Evolutionary conservation across 2,113 vertebrate genomes (phyloP), one percentile per base, ranked within the genome.

Genomic region (Acrocephalus arundinaceus): DNA sequence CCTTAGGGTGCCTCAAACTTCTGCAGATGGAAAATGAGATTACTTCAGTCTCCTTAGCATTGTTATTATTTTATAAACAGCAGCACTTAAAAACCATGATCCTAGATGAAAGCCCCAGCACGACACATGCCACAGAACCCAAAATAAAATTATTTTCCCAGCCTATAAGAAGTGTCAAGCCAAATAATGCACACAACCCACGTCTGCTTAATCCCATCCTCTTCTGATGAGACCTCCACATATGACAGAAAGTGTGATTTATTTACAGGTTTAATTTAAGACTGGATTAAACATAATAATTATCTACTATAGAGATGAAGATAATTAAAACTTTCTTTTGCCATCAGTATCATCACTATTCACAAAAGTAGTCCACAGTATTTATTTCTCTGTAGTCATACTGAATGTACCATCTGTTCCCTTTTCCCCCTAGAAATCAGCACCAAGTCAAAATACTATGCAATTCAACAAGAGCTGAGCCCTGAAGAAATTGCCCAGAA

Each of bases 361-460:
- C 79, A 92, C 39, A 72, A 66, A 75, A 91, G 61, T 31, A 67
- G 24, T 92, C 43, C 73, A 73, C 3, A 1, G 23, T 43, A 52
- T 72, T 90, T 78, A 67, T 43, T 96, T 63, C 33, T 73, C 67
- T 77, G 35, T 55, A 91, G 39, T 21, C 58, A 20, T 14, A 33
- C 43, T 54, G 71, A 65, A 76, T 62, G 35, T 4, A 74, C 72
- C 76, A 93, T 88, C 8, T 93, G 46, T 45, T 96, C 71, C 63
- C 73, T 83, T 90, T 48, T 79, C 92, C 72, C 72, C 49, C 15
- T 97, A 99, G 99, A 99, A 95, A 99, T 99, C 96, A 98, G 98
- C 94, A 97, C 95, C 48, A 99, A 99, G 94, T 98, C 99, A 98
- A 97, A 98, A 71, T 98, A 98, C 78, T 99, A 99, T 52, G 98